Evolutionary conservation across 2,113 vertebrate species (phyloP).

Genomic region (Protobothrops mucrosquamatus): DNA sequence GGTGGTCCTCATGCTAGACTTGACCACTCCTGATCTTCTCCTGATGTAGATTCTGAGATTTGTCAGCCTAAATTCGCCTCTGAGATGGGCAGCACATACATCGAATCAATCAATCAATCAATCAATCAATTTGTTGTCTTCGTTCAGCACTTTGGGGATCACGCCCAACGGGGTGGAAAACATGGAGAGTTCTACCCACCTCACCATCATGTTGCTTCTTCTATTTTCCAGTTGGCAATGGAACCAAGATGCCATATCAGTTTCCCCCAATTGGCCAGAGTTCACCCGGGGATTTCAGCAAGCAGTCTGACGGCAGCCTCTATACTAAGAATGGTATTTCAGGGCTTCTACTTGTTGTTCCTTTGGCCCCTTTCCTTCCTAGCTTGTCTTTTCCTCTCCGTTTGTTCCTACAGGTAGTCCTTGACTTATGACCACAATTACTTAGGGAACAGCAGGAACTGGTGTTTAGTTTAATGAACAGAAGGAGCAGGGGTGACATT

Average conservation of each 20-base stretch:
- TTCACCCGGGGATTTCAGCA: constrained; percentile 72
- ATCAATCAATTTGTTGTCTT: neutral
- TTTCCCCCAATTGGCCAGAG: constrained; percentile 75
- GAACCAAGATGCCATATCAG: constrained; percentile 73
- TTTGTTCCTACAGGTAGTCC: neutral
- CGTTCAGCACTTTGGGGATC: neutral
- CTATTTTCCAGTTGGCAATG: constrained; percentile 71
- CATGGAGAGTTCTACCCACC: neutral
- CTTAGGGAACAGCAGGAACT: neutral
- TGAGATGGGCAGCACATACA: neutral
- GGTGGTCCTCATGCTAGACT: neutral
- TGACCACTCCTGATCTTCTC: no score
- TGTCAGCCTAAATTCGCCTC: neutral
- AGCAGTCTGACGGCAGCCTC: constrained; percentile 70
- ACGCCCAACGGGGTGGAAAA: neutral
- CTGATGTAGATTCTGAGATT: neutral
- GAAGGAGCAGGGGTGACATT: neutral
- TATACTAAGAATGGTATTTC: constrained; percentile 73
- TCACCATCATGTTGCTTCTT: constrained; percentile 52
- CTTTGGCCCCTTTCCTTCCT: constrained; percentile 1
- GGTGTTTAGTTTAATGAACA: neutral
- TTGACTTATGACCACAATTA: neutral
- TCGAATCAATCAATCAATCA: neutral
- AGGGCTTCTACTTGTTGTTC: neutral
- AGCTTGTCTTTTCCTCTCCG: neutral